Base-by-base conservation (phyloP, 2,797 vertebrate species). In the Oophaga sylvatica region DNA sequence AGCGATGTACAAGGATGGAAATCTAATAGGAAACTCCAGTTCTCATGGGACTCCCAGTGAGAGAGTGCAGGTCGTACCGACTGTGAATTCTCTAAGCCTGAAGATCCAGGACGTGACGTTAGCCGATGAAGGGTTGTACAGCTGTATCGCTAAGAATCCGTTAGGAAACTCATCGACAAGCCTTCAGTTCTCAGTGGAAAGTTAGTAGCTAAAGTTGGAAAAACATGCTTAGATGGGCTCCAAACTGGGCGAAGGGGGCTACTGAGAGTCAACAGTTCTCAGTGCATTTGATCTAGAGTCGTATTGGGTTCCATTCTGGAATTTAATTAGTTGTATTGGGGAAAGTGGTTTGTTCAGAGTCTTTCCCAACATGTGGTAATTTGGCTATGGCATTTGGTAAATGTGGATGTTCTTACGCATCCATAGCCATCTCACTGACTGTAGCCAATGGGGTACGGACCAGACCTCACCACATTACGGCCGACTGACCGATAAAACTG, bases 21-120 rank as follows among this genome's bases (percentile, higher is more conserved):
- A 19, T 7, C 45, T 92, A 8, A 10, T 95, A 56, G 93, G 92
- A 0, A 80, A 92, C 87, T 92, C 90, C 2, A 31, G 75, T 0
- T 86, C 41, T 0, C 90, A 91, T 26, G 81, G 0, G 0, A 80
- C 88, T 5, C 88, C 77, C 0, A 0, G 0, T 15, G 90, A 87
- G 20, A 91, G 92, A 1, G 48, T 95, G 20, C 12, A 59, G 0
- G 12, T 93, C 82, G 78, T 73, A 0, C 2, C 91, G 2, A 77
- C 90, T 53, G 92, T 57, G 83, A 95, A 95, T 15, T 48, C 90
- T 60, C 88, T 95, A 90, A 87, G 90, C 35, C 79, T 95, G 90
- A 92, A 93, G 90, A 92, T 95, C 56, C 91, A 2, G 0, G 90
- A 89, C 0, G 87, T 90, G 0, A 90, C 78, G 0, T 73, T 88